A percentile compares a stretch with the other conserved stretches of the same genome.
Evolutionary conservation across 2,797 vertebrate genomes (phyloP).

Genomic region (Cirrhinus mrigala): DNA sequence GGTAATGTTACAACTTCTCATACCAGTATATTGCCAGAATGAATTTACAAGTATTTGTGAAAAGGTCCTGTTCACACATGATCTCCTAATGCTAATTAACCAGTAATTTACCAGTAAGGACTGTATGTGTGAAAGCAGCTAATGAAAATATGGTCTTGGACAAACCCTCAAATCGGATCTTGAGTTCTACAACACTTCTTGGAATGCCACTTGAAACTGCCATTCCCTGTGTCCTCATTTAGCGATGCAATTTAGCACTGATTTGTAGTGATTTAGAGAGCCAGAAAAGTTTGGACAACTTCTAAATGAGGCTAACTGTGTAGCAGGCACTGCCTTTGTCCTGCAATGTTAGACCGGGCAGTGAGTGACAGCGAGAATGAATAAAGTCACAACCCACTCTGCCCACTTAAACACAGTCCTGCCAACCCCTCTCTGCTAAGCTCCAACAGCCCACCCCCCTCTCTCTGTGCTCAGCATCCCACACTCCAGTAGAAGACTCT

Average conservation of each 20-base stretch:
- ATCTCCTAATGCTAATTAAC: no score
- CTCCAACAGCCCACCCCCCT: background rate
- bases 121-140: no score
- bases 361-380: slow-evolving; percentile 8
- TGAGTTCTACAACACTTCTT: background rate
- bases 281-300: background rate
- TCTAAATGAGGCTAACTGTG: background rate
- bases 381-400: slow-evolving; percentile 10
- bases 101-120: no score
- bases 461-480: slow-evolving; percentile 1
- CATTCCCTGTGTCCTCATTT: slow-evolving; percentile 1
- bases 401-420: slow-evolving; percentile 11
- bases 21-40: no score
- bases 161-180: background rate
- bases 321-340: background rate
- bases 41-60: no score
- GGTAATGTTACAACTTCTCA: no score
- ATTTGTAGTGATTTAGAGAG: background rate
- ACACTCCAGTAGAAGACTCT: background rate
- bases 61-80: no score
- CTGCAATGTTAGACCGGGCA: background rate
- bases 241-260: background rate
- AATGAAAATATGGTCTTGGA: background rate
- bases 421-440: background rate
- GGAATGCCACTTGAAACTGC: background rate